Conservation (phyloP, 2,113 vertebrate genomes). For the Plestiodon gilberti region DNA sequence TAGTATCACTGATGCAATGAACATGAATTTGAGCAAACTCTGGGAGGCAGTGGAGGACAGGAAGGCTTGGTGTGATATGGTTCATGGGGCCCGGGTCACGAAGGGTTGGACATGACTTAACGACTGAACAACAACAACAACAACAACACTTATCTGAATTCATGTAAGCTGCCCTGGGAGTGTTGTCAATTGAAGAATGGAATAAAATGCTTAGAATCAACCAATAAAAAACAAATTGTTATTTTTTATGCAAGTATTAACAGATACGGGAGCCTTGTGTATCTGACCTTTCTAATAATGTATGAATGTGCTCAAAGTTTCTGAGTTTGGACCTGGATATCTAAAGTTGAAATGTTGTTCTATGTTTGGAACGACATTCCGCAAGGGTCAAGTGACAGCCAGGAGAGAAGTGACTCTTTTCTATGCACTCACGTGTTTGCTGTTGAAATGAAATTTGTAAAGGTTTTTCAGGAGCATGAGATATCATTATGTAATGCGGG, state of each 20-base stretch:
- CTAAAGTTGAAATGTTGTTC: neutral
- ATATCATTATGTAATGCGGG: conserved; percentile 21
- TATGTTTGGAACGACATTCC: neutral
- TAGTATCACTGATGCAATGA: too few relatives aligned
- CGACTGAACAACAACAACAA: too few relatives aligned
- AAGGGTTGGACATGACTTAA: too few relatives aligned
- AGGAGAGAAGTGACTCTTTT: neutral
- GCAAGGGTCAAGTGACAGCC: neutral
- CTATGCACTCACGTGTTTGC: neutral
- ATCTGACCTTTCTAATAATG: neutral
- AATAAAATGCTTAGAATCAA: too few relatives aligned
- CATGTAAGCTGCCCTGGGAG: too few relatives aligned
- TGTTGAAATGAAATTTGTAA: neutral
- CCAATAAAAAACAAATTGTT: too few relatives aligned
- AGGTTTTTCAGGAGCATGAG: neutral
- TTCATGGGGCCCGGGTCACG: too few relatives aligned
- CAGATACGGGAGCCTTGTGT: neutral
- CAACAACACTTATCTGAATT: too few relatives aligned
- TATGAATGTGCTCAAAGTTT: neutral
- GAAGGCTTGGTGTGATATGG: too few relatives aligned
- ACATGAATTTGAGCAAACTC: too few relatives aligned
- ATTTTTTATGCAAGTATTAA: neutral
- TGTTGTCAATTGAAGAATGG: too few relatives aligned
- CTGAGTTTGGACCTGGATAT: neutral
- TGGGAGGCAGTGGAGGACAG: too few relatives aligned